phyloP scores from a whole-genome alignment of 2,888 invertebrate genomes.

The Hofmannophila pseudospretella region DNA sequence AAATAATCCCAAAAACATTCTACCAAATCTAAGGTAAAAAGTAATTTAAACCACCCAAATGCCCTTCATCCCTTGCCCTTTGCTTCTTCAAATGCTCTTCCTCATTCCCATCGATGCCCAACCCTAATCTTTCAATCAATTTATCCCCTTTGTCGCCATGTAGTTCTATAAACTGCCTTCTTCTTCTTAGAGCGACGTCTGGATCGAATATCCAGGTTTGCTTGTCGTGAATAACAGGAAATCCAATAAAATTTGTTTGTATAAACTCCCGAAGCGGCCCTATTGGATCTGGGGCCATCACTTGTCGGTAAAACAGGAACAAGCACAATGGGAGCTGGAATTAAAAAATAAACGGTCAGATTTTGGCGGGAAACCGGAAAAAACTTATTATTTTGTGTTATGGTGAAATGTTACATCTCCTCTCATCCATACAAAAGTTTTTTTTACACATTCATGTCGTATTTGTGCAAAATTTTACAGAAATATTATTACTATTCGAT shows the following conservation, averaged over 20 bases:
- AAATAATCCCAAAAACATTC: neutral
- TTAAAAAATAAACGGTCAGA: conserved; percentile 24
- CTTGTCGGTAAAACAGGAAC: conserved; percentile 35
- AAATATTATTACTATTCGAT: too few relatives aligned
- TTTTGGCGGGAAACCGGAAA: conserved; percentile 17
- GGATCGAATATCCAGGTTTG: conserved; percentile 82
- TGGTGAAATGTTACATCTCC: too few relatives aligned
- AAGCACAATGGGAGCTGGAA: conserved; percentile 45
- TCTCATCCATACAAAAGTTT: too few relatives aligned
- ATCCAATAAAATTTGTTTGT: conserved; percentile 77
- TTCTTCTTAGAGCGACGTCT: conserved; percentile 76
- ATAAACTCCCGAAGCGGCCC: conserved; percentile 52
- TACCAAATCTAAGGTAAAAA: conserved; percentile 38
- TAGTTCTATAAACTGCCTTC: conserved; percentile 77
- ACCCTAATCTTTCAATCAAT: conserved; percentile 81
- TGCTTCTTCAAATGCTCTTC: conserved; percentile 72
- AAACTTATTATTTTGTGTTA: too few relatives aligned
- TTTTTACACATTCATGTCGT: too few relatives aligned
- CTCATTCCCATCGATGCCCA: conserved; percentile 81
- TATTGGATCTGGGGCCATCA: conserved; percentile 26
- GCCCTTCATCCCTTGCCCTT: conserved; percentile 73
- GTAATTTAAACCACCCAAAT: conserved; percentile 72
- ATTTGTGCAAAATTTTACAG: too few relatives aligned
- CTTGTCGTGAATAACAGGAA: conserved; percentile 78
- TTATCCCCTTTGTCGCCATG: conserved; percentile 81